phyloP scores from a whole-genome alignment of 1,140 invertebrate species.

The Drosophila eugracilis region DNA sequence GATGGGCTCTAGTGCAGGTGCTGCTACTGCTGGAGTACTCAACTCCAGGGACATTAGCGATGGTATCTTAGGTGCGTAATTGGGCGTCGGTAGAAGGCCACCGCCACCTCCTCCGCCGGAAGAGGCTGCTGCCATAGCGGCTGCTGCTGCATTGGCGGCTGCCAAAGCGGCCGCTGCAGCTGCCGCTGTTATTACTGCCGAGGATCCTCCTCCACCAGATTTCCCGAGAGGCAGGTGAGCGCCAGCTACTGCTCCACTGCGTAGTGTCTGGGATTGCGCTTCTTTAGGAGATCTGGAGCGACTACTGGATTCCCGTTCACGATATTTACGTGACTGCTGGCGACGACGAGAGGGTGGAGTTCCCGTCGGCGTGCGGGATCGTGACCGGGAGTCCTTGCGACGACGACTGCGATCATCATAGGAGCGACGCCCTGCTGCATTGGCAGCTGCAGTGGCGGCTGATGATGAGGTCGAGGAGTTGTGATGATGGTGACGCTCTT shows the following conservation, averaged over 20 bases:
- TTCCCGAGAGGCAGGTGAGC: constrained; percentile 4
- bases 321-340: constrained; percentile 52
- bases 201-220: constrained; percentile 1
- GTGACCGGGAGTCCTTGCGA: constrained; percentile 53
- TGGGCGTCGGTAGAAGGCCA: constrained; percentile 62
- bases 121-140: background rate
- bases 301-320: constrained; percentile 58
- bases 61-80: constrained; percentile 68
- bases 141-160: constrained; percentile 30
- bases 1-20: constrained; percentile 25
- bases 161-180: constrained; percentile 26
- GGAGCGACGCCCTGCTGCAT: constrained; percentile 42
- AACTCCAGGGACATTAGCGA: constrained; percentile 73
- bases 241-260: constrained; percentile 3
- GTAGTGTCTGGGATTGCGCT: constrained; percentile 1
- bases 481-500: constrained; percentile 51
- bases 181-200: constrained; percentile 2
- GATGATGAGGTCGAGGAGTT: constrained; percentile 34
- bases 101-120: constrained; percentile 12
- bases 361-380: constrained; percentile 55
- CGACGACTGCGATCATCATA: constrained; percentile 58
- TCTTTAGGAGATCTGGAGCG: constrained; percentile 58
- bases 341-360: constrained; percentile 37
- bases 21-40: constrained; percentile 23
- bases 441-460: constrained; percentile 11